Base-by-base conservation (phyloP, 2,888 invertebrate genomes). In the Aethes cnicana region DNA sequence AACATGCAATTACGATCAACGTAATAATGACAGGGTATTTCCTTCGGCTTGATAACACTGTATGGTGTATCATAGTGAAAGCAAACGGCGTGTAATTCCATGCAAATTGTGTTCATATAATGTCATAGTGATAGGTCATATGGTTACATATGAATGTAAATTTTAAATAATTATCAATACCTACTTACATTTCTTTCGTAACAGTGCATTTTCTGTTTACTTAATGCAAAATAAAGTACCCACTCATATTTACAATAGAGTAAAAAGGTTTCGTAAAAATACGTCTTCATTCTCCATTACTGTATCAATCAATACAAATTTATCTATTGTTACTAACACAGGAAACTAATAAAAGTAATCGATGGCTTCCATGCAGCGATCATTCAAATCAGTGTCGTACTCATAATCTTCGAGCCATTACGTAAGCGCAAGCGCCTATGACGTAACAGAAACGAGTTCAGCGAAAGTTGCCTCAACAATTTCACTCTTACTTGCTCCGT, bases 371-470 rank as follows among this genome's bases (percentile, higher is more conserved):
- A n/a, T n/a, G n/a, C n/a, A 82, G 70, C 72, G 62, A 78, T 81
- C 81, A 78, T 79, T 81, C 75, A 83, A 84, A 84, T 81, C 81
- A 84, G 81, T 85, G 82, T 82, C 84, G 84, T 78, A 80, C 76
- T 76, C 82, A 84, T 87, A 85, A 86, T 84, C 81, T 80, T 74
- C 72, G 68, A 66, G 55, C 61, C 53, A 61, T 88, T 87, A 69
- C 80, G 74, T 74, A 87, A 88, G 66, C 66, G 68, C 70, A 57
- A 58, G 71, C 76, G 69, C 70, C 70, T 58, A 65, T 87, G 88
- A 87, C 84, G 87, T 85, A 89, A 89, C 74, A 69, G 72, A 82
- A 87, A 81, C 79, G 79, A 77, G 84, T 82, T 79, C 87, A 83
- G 88, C 77, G 89, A 89, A 89, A 89, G 89, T 85, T 81, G 70